Conservation (phyloP, 2,888 invertebrate species). For the Eutolmus rufibarbis region DNA sequence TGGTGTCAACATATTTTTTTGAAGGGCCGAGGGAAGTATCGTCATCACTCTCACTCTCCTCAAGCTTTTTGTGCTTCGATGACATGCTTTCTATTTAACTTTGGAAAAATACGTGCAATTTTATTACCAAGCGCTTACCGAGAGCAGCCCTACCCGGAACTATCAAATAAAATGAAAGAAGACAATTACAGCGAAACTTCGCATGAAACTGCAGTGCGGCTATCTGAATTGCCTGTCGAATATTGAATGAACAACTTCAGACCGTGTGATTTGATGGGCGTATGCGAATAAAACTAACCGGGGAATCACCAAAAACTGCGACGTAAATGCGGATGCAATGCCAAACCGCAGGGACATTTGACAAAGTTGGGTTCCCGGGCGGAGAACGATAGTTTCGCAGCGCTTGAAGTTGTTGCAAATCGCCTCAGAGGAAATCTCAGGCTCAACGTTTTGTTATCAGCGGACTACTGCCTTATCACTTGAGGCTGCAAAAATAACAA, state of each 20-base stretch:
- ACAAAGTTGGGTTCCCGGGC: no score
- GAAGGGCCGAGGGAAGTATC: not conserved
- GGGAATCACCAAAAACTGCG: not conserved
- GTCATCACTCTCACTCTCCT: not conserved
- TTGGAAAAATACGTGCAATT: not conserved
- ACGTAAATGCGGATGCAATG: not conserved
- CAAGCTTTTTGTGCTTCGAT: not conserved
- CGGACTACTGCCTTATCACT: not conserved
- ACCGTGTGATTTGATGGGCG: no score
- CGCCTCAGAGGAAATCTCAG: not conserved
- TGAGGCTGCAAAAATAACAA: not conserved
- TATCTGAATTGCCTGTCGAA: not conserved
- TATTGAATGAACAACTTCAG: not conserved
- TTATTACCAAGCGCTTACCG: not conserved
- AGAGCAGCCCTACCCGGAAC: not conserved
- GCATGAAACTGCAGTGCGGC: not conserved
- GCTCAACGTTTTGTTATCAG: not conserved
- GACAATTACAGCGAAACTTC: not conserved
- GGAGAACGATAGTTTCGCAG: no score
- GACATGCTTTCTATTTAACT: not conserved
- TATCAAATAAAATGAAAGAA: not conserved
- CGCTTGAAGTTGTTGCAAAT: not conserved
- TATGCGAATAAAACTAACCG: not conserved
- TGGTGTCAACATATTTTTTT: not conserved
- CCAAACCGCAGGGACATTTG: not conserved